A percentile compares a stretch with the other conserved stretches of the same genome.
Evolutionary conservation across 2,797 vertebrate genomes (phyloP).

Genomic region (Pseudotriccus pelzelni): DNA sequence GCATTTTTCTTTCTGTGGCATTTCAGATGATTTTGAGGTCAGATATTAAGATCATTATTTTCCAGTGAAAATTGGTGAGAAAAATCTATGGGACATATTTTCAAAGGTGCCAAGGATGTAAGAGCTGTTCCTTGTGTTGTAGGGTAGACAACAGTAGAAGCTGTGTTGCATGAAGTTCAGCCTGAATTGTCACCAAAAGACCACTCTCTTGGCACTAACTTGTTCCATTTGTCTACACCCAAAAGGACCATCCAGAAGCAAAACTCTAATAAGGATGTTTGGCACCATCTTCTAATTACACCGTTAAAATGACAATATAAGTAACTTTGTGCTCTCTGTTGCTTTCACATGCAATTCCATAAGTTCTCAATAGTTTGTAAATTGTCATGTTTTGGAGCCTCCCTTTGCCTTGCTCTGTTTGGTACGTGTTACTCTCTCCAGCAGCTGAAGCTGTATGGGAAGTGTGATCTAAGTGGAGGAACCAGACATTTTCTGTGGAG

Average conservation of each 20-base stretch:
- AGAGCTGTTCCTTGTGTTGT: not conserved
- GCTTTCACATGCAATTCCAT: not conserved
- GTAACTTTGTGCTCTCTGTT: not conserved
- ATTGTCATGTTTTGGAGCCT: not conserved
- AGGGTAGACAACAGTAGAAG: not conserved
- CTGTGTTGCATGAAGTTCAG: not conserved
- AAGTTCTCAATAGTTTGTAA: not conserved
- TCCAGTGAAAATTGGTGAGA: not conserved
- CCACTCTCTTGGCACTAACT: not conserved
- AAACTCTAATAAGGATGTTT: not conserved
- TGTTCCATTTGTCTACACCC: not conserved
- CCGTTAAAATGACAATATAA: not conserved
- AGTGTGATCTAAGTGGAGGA: not conserved
- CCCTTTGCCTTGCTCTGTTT: not conserved
- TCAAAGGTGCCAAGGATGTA: not conserved
- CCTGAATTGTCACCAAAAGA: not conserved
- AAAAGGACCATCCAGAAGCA: not conserved
- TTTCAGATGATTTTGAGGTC: not conserved
- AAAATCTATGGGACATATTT: not conserved
- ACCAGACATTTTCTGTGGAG: not conserved
- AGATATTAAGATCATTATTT: not conserved
- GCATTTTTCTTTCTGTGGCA: not conserved
- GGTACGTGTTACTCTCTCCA: not conserved
- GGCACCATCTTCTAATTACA: not conserved
- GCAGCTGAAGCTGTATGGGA: not conserved